Conservation (phyloP, 2,888 invertebrate genomes). For the Eucriotettix oculatus region DNA sequence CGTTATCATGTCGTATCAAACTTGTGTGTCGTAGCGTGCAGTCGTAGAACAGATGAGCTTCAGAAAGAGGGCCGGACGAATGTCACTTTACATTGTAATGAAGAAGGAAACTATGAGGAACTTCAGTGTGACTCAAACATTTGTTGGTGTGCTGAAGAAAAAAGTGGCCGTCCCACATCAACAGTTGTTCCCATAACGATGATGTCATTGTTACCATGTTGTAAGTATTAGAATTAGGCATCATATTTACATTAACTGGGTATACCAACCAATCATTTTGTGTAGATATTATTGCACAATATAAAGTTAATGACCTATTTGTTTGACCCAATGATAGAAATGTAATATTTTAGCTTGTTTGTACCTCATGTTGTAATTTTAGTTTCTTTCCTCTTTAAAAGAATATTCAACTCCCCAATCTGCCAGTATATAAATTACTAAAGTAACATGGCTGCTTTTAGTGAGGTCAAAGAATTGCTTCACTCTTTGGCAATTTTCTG, state of each 20-base stretch:
- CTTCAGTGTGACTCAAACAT: conserved; percentile 48
- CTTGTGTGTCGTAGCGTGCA: conserved; percentile 8
- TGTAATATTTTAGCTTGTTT: no score
- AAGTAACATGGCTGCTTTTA: no score
- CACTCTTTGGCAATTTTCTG: no score
- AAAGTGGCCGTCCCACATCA: conserved; percentile 36
- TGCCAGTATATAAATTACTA: no score
- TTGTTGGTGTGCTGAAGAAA: conserved; percentile 49
- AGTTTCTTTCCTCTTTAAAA: no score
- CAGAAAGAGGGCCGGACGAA: conserved; percentile 19
- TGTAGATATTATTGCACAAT: background rate
- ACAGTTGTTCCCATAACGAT: conserved; percentile 37
- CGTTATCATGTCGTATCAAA: no score
- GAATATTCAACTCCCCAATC: no score
- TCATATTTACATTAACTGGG: background rate
- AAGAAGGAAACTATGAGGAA: conserved; percentile 46
- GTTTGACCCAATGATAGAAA: no score
- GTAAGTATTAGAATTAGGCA: conserved; percentile 28
- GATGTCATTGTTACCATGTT: conserved; percentile 43
- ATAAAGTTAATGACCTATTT: no score
- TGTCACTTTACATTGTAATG: conserved; percentile 43
- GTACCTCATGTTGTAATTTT: no score
- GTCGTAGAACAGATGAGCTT: conserved; percentile 10
- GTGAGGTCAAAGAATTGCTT: no score
- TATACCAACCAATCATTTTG: background rate